Base-by-base conservation (phyloP, 1,140 invertebrate genomes). In the Conus betulinus region DNA sequence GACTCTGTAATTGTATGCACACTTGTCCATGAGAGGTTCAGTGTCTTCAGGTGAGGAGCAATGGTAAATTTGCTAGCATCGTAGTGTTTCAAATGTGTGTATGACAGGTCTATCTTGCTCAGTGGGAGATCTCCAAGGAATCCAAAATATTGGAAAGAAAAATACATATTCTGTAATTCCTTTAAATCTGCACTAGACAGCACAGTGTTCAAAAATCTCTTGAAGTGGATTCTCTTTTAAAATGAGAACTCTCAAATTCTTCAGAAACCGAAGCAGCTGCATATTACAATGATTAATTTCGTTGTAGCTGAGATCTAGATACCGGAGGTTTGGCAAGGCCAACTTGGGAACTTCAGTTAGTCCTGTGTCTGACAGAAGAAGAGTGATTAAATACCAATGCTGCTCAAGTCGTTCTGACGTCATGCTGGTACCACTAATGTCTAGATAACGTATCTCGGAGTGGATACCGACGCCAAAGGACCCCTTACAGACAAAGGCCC, bases 1-100 rank as follows among this genome's bases (percentile, higher is more conserved):
- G 82, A 51, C 15, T 88, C 55, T 20, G 84, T 81, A 71, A 92
- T 90, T 5, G 78, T 39, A 27, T 67, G 13, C 76, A 93, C 88
- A 15, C 52, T n/a, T 51, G 90, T 90, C 3, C 86, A 17, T 23
- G 87, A 82, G 1, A 88, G 15, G 27, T 85, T 82, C 11, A 90
- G 5, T 0, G 23, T 17, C 23, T 85, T 51, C 39, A 90, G 52
- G 81, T 71, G 57, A 1, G 76, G 55, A 78, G 86, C 23, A 8
- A 25, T 57, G 23, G 39, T 10, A 52, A 90, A 86, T 52, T 67
- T 67, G 7, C 53, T 51, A 20, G 20, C n/a, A 74, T 87, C n/a
- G n/a, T 85, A 85, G 7, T 20, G 2, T 74, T 20, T 27, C 17
- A 90, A 27, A 27, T 15, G 20, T 20, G 87, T 85, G 0, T 53